Evolutionary conservation across 2,888 invertebrate genomes (phyloP).

Genomic region (Deilephila porcellus): DNA sequence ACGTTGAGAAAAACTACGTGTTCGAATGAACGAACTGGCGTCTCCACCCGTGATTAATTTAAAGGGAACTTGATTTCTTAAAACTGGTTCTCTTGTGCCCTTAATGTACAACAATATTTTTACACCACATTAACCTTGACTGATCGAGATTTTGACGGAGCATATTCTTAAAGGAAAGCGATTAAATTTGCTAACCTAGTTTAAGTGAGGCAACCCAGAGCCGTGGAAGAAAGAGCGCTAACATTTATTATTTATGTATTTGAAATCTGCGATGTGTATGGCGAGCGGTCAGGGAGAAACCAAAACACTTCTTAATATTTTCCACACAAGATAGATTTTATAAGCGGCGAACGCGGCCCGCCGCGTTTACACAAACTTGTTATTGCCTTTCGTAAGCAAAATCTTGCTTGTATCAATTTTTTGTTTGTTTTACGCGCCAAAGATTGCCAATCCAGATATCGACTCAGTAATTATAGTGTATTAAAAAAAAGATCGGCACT

Average conservation of each 20-base stretch:
- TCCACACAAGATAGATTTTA: slow-evolving; percentile 21
- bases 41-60: slow-evolving; percentile 5
- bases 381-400: slow-evolving; percentile 44
- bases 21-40: not conserved
- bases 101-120: slow-evolving; percentile 9
- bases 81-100: slow-evolving; percentile 14
- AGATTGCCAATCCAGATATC: slow-evolving; percentile 43
- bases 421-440: slow-evolving; percentile 46
- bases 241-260: slow-evolving; percentile 20
- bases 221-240: slow-evolving; percentile 10
- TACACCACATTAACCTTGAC: slow-evolving; percentile 22
- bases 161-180: slow-evolving; percentile 8
- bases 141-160: slow-evolving; percentile 16
- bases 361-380: slow-evolving; percentile 20
- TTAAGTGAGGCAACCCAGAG: slow-evolving; percentile 18
- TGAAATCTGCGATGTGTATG: slow-evolving; percentile 9
- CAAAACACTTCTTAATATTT: slow-evolving; percentile 23
- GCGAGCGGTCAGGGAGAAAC: not conserved
- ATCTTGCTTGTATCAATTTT: slow-evolving; percentile 44
- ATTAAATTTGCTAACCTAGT: slow-evolving; percentile 13
- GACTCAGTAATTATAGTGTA: slow-evolving; percentile 24
- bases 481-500: slow-evolving; percentile 20
- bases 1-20: not conserved
- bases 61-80: slow-evolving; percentile 8
- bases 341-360: not conserved